Conservation (phyloP, 2,888 invertebrate species). For the Mesorhabditis sp. region DNA sequence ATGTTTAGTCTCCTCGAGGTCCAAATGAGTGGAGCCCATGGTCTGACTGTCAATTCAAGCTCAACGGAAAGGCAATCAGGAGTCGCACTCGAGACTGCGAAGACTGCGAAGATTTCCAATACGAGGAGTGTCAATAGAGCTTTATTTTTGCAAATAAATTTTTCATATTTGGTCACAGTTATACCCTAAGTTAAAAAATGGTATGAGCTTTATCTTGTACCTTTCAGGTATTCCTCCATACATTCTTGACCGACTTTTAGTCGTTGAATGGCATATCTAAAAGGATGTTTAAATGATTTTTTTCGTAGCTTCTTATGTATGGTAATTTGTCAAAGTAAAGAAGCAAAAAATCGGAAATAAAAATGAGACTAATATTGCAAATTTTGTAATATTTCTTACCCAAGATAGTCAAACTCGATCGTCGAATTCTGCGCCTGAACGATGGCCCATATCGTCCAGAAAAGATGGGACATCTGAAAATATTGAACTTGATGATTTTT, state of each 20-base stretch:
- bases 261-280: background rate
- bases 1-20: background rate
- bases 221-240: background rate
- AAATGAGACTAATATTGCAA: conserved; percentile 15
- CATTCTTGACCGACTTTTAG: background rate
- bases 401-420: conserved; percentile 53
- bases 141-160: background rate
- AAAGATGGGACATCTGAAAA: conserved; percentile 53
- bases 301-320: too few relatives aligned
- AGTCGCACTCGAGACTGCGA: background rate
- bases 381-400: conserved; percentile 26
- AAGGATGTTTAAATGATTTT: background rate
- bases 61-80: conserved; percentile 30
- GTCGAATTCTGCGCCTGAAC: conserved; percentile 50
- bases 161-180: background rate
- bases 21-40: conserved; percentile 31
- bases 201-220: too few relatives aligned
- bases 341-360: background rate
- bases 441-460: conserved; percentile 55
- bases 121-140: background rate
- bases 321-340: too few relatives aligned
- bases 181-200: too few relatives aligned
- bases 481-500: background rate
- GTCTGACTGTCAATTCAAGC: conserved; percentile 47
- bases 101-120: conserved; percentile 5